Base-by-base conservation (phyloP, 1,140 invertebrate genomes). In the Conus ventricosus region DNA sequence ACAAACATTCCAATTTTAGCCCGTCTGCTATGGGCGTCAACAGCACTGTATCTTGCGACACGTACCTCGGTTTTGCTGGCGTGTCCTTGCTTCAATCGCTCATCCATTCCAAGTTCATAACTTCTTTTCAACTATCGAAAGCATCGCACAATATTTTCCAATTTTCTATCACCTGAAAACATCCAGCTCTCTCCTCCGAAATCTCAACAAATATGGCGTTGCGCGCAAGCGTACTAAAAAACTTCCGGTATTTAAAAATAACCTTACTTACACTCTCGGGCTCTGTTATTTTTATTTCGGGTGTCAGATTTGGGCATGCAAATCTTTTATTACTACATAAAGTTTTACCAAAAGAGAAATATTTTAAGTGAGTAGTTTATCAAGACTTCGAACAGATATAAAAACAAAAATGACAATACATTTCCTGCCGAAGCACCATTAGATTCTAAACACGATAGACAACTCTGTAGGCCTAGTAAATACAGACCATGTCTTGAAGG, bases 171-270 rank as follows among this genome's bases (percentile, higher is more conserved):
- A 87, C 85, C 85, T 87, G 85, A 87, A 86, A 57, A 71, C 75
- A 57, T 17, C 57, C 53, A 78, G 39, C 80, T 71, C 85, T 87
- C 85, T 85, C 84, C 75, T 57, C 85, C 75, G 71, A 75, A 87
- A 87, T 78, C 71, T 55, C 71, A 87, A 87, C 85, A 87, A 86
- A 87, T 87, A 87, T 87, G 85, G 85, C 85, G 85, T 87, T 87
- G 11, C 23, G 85, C 85, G 85, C 85, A 87, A 51, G 85, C 75
- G 85, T 71, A 87, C 71, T 78, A 20, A 67, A 71, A 71, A 55
- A 87, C 75, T 87, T 87, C 85, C 85, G 85, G 71, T 71, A 71
- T 71, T 71, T 71, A 71, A 71, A 71, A 71, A 71, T 71, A 71
- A n/a, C 67, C 23, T n/a, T 71, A 71, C 67, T 71, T 71, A 71